These are phyloP conservation scores for Nyctereutes procyonoides DNA, from an alignment of 2,113 vertebrate genomes.

Conservation along the genomic window DNA sequence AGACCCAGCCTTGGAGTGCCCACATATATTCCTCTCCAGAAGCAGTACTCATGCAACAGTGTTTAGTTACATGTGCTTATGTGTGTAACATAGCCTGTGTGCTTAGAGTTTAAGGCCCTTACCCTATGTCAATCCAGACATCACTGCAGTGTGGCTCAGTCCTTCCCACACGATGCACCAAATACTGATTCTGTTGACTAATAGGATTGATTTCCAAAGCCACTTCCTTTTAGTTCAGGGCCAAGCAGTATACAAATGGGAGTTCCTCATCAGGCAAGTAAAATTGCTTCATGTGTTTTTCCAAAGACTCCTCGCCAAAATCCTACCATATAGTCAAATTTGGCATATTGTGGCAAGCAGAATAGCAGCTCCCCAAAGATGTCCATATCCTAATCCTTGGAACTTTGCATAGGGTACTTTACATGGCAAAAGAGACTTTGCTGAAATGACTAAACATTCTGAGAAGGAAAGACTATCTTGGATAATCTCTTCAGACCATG, in stretches of 20 bases:
- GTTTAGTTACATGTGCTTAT: not conserved
- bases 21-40: not conserved
- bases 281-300: not conserved
- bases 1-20: not conserved
- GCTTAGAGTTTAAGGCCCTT: not conserved
- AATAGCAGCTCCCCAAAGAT: too few species aligned
- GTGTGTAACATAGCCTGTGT: not conserved
- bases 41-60: not conserved
- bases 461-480: not conserved
- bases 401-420: not conserved
- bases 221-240: not conserved
- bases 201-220: not conserved
- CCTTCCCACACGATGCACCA: not conserved
- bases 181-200: too few species aligned
- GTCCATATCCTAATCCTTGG: not conserved
- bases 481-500: not conserved
- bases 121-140: not conserved
- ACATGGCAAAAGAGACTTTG: not conserved
- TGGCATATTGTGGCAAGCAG: not conserved
- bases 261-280: not conserved
- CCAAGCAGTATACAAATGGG: not conserved
- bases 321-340: not conserved
- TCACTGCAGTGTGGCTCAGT: fast-evolving
- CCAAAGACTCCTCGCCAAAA: not conserved
- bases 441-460: not conserved